Evolutionary conservation across 2,113 vertebrate genomes (phyloP), one percentile per base, ranked within the genome.

Genomic region (Istiophorus platypterus): DNA sequence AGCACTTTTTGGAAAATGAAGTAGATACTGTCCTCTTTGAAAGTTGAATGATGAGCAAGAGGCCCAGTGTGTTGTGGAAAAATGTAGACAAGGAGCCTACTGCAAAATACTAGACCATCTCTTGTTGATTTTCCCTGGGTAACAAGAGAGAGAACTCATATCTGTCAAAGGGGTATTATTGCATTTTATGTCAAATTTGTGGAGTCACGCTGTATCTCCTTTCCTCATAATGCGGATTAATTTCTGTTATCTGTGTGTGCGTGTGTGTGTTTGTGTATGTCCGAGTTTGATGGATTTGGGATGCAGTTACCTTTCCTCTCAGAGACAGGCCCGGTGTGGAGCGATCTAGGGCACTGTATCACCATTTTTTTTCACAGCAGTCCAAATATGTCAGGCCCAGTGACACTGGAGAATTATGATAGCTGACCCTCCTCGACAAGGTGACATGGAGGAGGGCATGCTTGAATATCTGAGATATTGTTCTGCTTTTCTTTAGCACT

Each of bases 41-140:
- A 72, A 72, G 69, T 85, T 84, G 37, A 90, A 66, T 70, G 64
- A 88, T 89, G 80, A 89, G 78, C 27, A 78, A 65, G 77, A 85
- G 80, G 78, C 69, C 80, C 65, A 47, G 59, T 12, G 2, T 47
- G 27, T 66, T 75, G 34, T 49, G 72, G 42, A 82, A 72, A 70
- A 82, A 85, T 54, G 56, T 49, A 65, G 62, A 83, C 56, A 34
- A 63, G 52, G 52, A 80, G 73, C 49, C 65, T 51, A 10, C 34
- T 67, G 24, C 54, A 77, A 41, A 74, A 66, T 39, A 74, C 41
- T n/a, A 68, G 27, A 59, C 34, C 29, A 26, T 64, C 72, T 67
- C 65, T 26, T 80, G 34, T 82, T 82, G 42, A 61, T 72, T 81
- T 81, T 78, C 37, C 18, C 49, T 63, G 39, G 34, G 79, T 80